These are phyloP conservation scores for Austrofundulus limnaeus DNA, from an alignment of 2,113 vertebrate genomes.

Conservation along the genomic window DNA sequence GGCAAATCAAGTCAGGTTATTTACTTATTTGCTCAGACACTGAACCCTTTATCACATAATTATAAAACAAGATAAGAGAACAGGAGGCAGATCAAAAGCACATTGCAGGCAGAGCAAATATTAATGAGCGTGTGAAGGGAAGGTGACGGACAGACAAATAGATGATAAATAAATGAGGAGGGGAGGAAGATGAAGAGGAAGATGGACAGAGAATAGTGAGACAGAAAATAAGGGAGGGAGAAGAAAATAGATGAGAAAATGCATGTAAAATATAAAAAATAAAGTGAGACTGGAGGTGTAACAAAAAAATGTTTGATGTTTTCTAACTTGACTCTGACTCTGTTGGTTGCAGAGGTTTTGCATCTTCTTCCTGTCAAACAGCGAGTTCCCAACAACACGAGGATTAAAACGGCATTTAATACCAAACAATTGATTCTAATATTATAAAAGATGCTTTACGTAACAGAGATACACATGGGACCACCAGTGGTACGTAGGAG, in stretches of 20 bases:
- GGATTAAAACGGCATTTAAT: conserved; percentile 16
- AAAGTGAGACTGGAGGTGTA: conserved; percentile 14
- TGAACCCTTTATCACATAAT: conserved; percentile 3
- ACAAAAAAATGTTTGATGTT: conserved; percentile 50
- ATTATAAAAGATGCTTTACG: not conserved
- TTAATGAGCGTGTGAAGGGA: conserved; percentile 3
- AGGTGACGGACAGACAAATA: conserved; percentile 24
- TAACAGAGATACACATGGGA: too few species aligned
- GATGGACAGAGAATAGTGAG: conserved; percentile 18
- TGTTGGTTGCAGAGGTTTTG: conserved; percentile 58
- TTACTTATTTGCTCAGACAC: conserved; percentile 8
- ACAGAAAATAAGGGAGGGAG: not conserved
- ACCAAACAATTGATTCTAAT: conserved; percentile 12
- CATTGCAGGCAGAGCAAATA: conserved; percentile 16
- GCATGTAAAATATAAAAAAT: not conserved
- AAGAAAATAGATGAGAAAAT: not conserved
- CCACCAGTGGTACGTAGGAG: conserved; percentile 33
- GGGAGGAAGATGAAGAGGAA: not conserved
- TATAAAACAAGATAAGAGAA: conserved; percentile 24
- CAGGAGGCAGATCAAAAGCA: conserved; percentile 17
- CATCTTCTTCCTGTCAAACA: conserved; percentile 33
- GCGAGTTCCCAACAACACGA: conserved; percentile 12
- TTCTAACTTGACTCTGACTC: conserved; percentile 29
- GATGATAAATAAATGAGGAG: conserved; percentile 18
- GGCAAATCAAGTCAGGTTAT: conserved; percentile 5